Base-by-base conservation (phyloP, 2,797 vertebrate species). In the Cebuella pygmaea region DNA sequence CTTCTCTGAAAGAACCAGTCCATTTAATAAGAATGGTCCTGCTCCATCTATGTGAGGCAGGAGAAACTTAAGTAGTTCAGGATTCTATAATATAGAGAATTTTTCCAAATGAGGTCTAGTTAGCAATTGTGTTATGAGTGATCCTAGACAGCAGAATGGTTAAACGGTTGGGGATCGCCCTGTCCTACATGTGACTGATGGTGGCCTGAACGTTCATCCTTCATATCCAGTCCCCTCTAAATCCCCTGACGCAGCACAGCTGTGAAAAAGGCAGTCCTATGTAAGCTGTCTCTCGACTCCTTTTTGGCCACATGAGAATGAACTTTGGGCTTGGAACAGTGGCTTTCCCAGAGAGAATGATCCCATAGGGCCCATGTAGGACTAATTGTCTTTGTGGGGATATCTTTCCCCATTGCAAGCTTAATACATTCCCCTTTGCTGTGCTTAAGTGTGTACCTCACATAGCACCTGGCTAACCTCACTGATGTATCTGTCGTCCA, bases 141-240 rank as follows among this genome's bases (percentile, higher is more conserved):
- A 55, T 39, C 33, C 33, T 70, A 67, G 90, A 89, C 2, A 84
- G 36, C 52, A 76, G 80, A 85, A 12, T 30, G 48, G 10, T 26
- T 26, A 30, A 70, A 30, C 1, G 0, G 6, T 4, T 24, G 22
- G 0, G 4, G 26, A 24, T 11, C 1, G 2, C 67, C 2, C 5
- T 36, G 24, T 27, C 79, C 27, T n/a, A 24, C 64, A 30, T 20
- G 19, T 20, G 72, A 24, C 11, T 20, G 72, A 24, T 14, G 17
- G 13, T 2, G 4, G 2, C 33, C 70, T 30, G 13, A 52, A 24
- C 5, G 17, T 36, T n/a, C 8, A 26, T 39, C 22, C 30, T 39
- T 75, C 22, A 36, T 15, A n/a, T 24, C 78, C 1, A 1, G 50
- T 17, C n/a, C 36, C 15, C 22, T 84, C 5, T 24, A 87, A 9